Percentiles rank a stretch among this genome's conserved stretches.
Conservation (phyloP, 1,140 invertebrate species). For the Bradysia coprophila region DNA sequence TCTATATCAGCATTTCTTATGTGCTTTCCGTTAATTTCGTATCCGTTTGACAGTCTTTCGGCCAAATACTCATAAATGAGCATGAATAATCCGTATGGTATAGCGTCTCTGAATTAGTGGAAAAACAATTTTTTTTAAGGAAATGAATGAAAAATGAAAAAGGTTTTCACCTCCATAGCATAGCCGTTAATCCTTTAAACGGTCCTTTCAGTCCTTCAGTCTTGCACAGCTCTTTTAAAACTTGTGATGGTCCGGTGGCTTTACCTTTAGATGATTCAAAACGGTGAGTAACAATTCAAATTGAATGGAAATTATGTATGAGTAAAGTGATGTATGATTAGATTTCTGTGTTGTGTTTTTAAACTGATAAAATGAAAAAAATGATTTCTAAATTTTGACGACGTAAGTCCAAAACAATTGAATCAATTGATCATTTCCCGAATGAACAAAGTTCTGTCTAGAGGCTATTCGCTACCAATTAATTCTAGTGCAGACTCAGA, state of each 20-base stretch:
- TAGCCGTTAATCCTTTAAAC: slow-evolving; percentile 35
- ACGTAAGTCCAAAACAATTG: too few species aligned
- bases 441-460: too few species aligned
- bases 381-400: too few species aligned
- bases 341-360: too few species aligned
- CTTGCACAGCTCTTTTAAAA: slow-evolving; percentile 20
- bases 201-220: slow-evolving; percentile 33
- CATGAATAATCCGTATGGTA: slow-evolving; percentile 42
- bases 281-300: too few species aligned
- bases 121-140: background rate
- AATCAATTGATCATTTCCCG: too few species aligned
- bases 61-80: slow-evolving; percentile 30
- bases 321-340: too few species aligned
- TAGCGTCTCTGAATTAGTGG: slow-evolving; percentile 35
- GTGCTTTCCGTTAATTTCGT: background rate
- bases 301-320: slow-evolving; percentile 17
- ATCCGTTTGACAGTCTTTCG: background rate
- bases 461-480: too few species aligned
- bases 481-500: too few species aligned
- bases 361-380: too few species aligned
- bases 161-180: slow-evolving; percentile 33
- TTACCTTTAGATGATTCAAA: too few species aligned
- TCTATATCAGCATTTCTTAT: background rate
- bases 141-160: background rate
- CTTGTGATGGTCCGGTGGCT: background rate